A percentile compares a stretch with the other conserved stretches of the same genome.
phyloP scores from a whole-genome alignment of 2,888 invertebrate genomes.

The Megamerina dolium region DNA sequence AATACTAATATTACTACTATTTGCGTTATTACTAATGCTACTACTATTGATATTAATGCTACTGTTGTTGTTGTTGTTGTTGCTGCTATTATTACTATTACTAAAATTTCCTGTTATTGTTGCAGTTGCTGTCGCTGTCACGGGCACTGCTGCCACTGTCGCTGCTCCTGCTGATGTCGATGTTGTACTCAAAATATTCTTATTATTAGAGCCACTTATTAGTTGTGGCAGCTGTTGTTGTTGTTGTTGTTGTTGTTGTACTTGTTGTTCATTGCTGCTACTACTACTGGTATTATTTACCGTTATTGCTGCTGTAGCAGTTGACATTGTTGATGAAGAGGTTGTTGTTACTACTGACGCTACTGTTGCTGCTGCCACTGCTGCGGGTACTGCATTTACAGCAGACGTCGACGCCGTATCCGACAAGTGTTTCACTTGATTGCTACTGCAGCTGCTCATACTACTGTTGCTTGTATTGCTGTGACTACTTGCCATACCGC shows the following conservation, averaged over 20 bases:
- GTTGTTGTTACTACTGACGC: slow-evolving; percentile 27
- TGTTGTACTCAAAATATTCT: slow-evolving; percentile 18
- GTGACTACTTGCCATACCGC: slow-evolving; percentile 39
- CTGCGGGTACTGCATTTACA: too few relatives aligned
- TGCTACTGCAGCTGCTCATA: slow-evolving; percentile 31
- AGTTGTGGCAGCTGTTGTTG: slow-evolving; percentile 9
- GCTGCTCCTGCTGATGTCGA: slow-evolving; percentile 19
- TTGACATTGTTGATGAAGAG: slow-evolving; percentile 12
- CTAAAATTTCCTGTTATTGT: slow-evolving; percentile 23
- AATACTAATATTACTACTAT: slow-evolving; percentile 13
- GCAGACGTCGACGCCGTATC: slow-evolving; percentile 40
- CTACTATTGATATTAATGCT: slow-evolving; percentile 18
- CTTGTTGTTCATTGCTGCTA: slow-evolving; percentile 6
- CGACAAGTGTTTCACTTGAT: slow-evolving; percentile 32
- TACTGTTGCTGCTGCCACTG: slow-evolving; percentile 31
- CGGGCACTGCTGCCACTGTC: not conserved
- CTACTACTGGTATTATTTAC: slow-evolving; percentile 10
- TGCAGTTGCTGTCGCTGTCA: slow-evolving; percentile 10
- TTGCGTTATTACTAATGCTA: slow-evolving; percentile 23
- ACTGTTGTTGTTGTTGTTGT: slow-evolving; percentile 24
- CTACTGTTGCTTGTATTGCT: slow-evolving; percentile 34
- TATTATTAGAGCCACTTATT: slow-evolving; percentile 18
- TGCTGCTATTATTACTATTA: slow-evolving; percentile 21
- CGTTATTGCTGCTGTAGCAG: slow-evolving; percentile 3
- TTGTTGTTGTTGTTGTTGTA: slow-evolving; percentile 6